Evolutionary conservation across 2,797 vertebrate genomes (phyloP).

Genomic region (Coendou prehensilis): DNA sequence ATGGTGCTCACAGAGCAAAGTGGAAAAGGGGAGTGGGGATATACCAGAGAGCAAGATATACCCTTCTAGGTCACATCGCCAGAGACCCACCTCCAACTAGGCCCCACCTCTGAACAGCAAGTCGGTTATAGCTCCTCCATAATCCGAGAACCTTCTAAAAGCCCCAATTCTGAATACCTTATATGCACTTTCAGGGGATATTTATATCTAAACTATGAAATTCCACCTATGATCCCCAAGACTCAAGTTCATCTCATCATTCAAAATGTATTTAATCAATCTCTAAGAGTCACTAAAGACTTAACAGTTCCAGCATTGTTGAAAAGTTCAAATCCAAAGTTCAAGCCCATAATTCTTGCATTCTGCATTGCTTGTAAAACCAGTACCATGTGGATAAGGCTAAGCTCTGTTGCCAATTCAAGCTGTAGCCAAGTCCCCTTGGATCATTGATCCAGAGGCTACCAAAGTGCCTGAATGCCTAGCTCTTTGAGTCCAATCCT

Average conservation of each 20-base stretch:
- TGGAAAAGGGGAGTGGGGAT: neutral
- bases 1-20: neutral
- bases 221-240: neutral
- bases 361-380: neutral
- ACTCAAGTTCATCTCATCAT: neutral
- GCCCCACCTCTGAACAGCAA: neutral
- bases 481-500: neutral
- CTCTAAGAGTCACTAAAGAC: neutral
- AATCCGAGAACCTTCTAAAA: too few relatives aligned
- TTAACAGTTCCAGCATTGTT: neutral
- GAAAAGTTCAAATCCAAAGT: neutral
- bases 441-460: neutral
- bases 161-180: neutral
- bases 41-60: neutral
- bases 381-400: neutral
- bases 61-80: neutral
- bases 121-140: neutral
- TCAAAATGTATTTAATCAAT: neutral
- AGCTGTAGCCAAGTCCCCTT: neutral
- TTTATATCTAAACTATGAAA: neutral
- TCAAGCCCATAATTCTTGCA: neutral
- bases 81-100: neutral
- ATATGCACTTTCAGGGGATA: neutral
- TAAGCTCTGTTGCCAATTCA: neutral
- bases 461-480: neutral